A percentile compares a stretch with the other conserved stretches of the same genome.
phyloP scores from a whole-genome alignment of 2,113 vertebrate genomes.

The Himantopus leucocephalus region DNA sequence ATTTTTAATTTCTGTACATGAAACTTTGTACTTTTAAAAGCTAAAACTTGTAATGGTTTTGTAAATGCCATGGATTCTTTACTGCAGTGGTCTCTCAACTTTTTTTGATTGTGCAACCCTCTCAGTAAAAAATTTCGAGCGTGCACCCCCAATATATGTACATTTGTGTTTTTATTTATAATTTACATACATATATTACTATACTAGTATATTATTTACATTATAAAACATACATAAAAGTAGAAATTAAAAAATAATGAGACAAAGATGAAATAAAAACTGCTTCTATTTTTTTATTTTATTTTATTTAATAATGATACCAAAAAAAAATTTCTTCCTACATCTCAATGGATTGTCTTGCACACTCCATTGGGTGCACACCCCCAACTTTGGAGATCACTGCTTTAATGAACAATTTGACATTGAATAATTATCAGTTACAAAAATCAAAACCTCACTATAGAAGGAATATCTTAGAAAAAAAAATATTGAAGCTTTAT shows the following conservation, averaged over 20 bases:
- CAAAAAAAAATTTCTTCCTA: not conserved
- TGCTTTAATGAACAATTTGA: not conserved
- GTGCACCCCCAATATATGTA: accelerated
- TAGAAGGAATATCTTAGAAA: not conserved
- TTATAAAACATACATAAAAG: not conserved
- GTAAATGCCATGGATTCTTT: not conserved
- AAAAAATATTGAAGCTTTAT: not conserved
- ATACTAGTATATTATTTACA: not conserved
- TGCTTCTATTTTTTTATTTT: not conserved
- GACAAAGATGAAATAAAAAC: not conserved
- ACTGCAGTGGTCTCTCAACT: not conserved
- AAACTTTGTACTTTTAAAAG: not conserved
- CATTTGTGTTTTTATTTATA: not conserved
- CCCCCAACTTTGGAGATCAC: not conserved
- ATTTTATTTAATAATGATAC: not conserved
- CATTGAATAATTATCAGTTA: not conserved
- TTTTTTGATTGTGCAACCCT: not conserved
- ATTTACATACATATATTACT: not conserved
- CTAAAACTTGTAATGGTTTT: not conserved
- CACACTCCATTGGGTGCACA: accelerated
- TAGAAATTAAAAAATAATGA: not conserved
- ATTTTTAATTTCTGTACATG: not conserved
- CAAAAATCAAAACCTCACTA: not conserved
- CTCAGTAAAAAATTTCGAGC: not conserved
- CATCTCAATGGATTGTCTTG: not conserved